phyloP scores from a whole-genome alignment of 2,888 invertebrate genomes.

The Mimachlamys varia region DNA sequence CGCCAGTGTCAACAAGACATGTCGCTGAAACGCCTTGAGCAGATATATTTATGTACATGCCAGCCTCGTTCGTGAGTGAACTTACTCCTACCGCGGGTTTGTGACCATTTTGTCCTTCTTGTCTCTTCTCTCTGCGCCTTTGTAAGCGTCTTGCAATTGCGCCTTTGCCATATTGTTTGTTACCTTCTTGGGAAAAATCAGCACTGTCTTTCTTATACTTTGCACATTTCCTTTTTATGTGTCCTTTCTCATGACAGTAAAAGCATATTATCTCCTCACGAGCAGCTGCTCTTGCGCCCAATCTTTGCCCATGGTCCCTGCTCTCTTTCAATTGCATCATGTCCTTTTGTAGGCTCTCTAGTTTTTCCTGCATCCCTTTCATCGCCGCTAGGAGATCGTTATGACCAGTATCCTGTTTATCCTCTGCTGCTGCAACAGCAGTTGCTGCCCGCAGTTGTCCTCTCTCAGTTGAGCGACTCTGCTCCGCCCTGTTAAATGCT shows the following conservation, averaged over 20 bases:
- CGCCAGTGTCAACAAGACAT: neutral
- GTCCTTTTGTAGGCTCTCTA: too few relatives aligned
- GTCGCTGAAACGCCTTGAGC: neutral
- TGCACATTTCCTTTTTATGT: neutral
- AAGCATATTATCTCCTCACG: too few relatives aligned
- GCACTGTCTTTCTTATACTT: neutral
- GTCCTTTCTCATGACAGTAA: too few relatives aligned
- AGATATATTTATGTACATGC: neutral
- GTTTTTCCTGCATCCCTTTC: neutral
- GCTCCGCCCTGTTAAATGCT: constrained; percentile 44
- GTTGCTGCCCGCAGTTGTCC: constrained; percentile 33
- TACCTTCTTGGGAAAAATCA: neutral
- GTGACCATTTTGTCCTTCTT: neutral
- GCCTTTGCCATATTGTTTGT: too few relatives aligned
- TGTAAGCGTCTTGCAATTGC: neutral
- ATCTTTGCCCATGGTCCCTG: neutral
- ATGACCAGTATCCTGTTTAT: neutral
- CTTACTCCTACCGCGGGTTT: neutral
- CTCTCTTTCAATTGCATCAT: neutral
- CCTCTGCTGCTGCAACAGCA: neutral
- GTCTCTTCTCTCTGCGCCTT: neutral
- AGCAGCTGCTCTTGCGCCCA: too few relatives aligned
- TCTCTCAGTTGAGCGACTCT: neutral
- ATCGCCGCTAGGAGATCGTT: neutral
- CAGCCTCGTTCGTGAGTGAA: too few relatives aligned